A percentile compares a stretch with the other conserved stretches of the same genome.
Conservation (phyloP, 2,113 vertebrate species). For the Diphyllodes magnificus region DNA sequence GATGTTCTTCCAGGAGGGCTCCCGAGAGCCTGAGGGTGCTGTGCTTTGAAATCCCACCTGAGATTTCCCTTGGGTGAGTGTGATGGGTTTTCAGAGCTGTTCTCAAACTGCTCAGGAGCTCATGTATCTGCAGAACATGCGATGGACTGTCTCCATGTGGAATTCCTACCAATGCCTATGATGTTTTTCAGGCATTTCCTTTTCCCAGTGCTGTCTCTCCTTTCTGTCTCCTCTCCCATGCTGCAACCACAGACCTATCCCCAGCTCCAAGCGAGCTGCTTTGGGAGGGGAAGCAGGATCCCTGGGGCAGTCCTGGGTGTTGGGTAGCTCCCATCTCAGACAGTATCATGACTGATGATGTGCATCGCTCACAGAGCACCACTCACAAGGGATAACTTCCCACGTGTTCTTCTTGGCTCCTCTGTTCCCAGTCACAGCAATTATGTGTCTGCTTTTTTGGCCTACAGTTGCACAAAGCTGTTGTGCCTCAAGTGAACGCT, state of each 20-base stretch:
- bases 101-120: not conserved
- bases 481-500: not conserved
- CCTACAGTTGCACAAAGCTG: not conserved
- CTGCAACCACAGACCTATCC: not conserved
- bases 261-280: not conserved
- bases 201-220: not conserved
- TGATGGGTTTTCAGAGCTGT: not conserved
- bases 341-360: not conserved
- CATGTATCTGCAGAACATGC: fast-evolving
- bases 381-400: not conserved
- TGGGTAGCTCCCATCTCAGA: not conserved
- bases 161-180: not conserved
- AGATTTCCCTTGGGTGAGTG: not conserved
- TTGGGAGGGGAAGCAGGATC: not conserved
- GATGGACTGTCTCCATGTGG: not conserved
- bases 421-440: not conserved
- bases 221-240: not conserved
- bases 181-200: not conserved
- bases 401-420: not conserved
- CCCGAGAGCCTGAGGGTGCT: fast-evolving
- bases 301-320: not conserved
- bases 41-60: not conserved
- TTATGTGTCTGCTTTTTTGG: slow-evolving; percentile 13
- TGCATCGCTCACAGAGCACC: fast-evolving
- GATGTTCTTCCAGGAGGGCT: not conserved